These are phyloP conservation scores for Upupa epops DNA, from an alignment of 2,113 vertebrate genomes.

Conservation along the genomic window DNA sequence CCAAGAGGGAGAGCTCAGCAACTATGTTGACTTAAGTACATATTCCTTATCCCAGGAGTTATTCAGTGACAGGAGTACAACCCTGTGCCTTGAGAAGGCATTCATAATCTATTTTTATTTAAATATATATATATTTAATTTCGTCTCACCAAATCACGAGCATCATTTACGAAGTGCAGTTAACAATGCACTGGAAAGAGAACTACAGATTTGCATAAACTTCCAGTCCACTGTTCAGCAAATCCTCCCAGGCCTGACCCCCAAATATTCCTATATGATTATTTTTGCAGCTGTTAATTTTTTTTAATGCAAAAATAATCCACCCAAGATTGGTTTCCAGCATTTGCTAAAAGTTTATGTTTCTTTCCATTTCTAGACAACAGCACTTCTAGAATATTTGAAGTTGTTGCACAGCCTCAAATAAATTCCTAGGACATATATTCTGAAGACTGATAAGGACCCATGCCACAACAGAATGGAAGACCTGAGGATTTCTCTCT, in stretches of 20 bases:
- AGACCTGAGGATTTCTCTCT: not conserved
- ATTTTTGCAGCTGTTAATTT: not conserved
- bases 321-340: not conserved
- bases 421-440: not conserved
- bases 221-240: not conserved
- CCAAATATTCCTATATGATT: not conserved
- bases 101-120: not conserved
- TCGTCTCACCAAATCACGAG: not conserved
- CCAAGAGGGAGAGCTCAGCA: not conserved
- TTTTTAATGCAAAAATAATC: not conserved
- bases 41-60: not conserved
- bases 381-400: not conserved
- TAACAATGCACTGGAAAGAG: not conserved
- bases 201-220: not conserved
- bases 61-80: fast-evolving
- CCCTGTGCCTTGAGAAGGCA: not conserved
- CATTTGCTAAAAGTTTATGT: fast-evolving
- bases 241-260: not conserved
- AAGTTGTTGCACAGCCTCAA: not conserved
- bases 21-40: not conserved
- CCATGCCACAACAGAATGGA: not conserved
- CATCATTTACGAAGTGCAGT: not conserved
- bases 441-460: not conserved
- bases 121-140: not conserved
- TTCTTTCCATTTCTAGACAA: not conserved